Conservation (phyloP, 1,140 invertebrate species). For the Paraescarpia echinospica region DNA sequence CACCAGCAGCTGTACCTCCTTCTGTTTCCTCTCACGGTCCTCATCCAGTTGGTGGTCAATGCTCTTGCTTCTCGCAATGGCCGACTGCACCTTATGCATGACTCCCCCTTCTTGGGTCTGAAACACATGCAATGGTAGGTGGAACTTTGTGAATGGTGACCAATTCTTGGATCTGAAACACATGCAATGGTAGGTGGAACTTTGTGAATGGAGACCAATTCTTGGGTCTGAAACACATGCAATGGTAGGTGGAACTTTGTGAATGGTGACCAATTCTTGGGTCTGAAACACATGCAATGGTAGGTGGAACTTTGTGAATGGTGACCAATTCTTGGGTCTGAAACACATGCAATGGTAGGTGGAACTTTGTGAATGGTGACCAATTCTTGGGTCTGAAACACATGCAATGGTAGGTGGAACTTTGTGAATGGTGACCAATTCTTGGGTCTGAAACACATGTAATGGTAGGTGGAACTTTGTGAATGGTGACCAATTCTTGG, state of each 20-base stretch:
- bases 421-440: neutral
- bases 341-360: neutral
- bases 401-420: neutral
- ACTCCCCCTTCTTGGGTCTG: neutral
- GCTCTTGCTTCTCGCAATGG: slow-evolving; percentile 43
- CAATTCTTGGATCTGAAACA: neutral
- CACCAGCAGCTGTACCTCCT: slow-evolving; percentile 45
- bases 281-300: neutral
- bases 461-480: neutral
- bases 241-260: neutral
- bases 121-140: neutral
- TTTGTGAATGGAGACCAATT: neutral
- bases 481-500: neutral
- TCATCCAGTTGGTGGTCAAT: slow-evolving; percentile 51
- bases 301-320: neutral
- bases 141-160: neutral
- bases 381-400: neutral
- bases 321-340: neutral
- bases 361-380: neutral
- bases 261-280: neutral
- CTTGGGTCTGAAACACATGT: neutral
- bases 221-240: neutral
- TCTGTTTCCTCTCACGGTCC: slow-evolving; percentile 45
- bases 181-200: neutral
- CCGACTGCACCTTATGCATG: slow-evolving; percentile 31